Evolutionary conservation across 2,797 vertebrate genomes (phyloP), one percentile per base, ranked within the genome.

Genomic region (Novumbra hubbsi): DNA sequence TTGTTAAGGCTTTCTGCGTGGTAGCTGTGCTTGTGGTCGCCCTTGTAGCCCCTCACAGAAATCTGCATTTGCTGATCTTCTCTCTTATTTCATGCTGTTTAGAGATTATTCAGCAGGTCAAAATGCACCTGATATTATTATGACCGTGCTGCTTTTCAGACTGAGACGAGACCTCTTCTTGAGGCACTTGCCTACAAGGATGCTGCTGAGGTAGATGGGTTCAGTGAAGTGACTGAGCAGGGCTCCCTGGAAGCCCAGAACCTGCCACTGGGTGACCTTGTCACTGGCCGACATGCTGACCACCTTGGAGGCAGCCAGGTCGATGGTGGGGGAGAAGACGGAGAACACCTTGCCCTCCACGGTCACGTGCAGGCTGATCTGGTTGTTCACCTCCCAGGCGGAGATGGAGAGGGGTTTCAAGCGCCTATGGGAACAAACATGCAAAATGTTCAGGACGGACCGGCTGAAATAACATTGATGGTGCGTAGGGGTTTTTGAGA

Each of bases 251-350:
- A 96, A 89, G 78, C 98, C 98, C 21, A 98, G 84, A 63, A 98
- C 96, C 83, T 97, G 95, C 97, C 98, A 99, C 80, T 95, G 95
- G 17, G 94, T 96, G 76, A 99, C 78, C 76, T 99, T 99, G 91
- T 99, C 97, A 62, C 93, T 95, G 52, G 93, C 80, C 0, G 96
- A 97, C 96, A 99, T 97, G 77, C 97, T 98, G 84, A 94, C 91
- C 73, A 94, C 72, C 84, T 88, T 91, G 27, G 86, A 87, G 74
- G 85, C 16, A n/a, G 87, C 76, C 62, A 92, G 90, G 63, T 91
- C 86, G 11, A 92, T 86, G 6, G 83, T 52, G 45, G 92, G 94
- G 45, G 93, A 95, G 74, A 94, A 90, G 57, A 94, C 90, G 0
- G 97, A 94, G 83, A 96, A 97, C 75, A 95, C 93, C 90, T 96